These are phyloP conservation scores for Eueremaeus valkanovi DNA, from an alignment of 2,888 invertebrate genomes.

Conservation along the genomic window DNA sequence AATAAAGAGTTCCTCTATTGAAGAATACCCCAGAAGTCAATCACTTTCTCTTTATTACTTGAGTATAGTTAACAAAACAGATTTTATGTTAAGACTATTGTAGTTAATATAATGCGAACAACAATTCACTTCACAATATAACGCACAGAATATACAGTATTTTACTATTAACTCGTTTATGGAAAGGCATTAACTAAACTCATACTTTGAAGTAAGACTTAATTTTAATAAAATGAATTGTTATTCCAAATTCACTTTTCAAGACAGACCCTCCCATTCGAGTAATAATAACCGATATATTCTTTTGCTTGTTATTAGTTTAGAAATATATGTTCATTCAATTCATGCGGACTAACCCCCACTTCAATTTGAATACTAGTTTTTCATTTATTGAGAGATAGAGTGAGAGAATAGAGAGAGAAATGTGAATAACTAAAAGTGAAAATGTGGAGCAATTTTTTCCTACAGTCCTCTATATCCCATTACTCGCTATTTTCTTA, in stretches of 20 bases:
- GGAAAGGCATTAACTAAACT: conserved; percentile 7
- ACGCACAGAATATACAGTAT: too few relatives aligned
- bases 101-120: not conserved
- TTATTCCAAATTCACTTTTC: not conserved
- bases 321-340: not conserved
- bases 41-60: not conserved
- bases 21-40: not conserved
- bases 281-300: conserved; percentile 11
- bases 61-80: too few relatives aligned
- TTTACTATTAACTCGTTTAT: conserved; percentile 5
- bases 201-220: not conserved
- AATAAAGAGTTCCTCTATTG: not conserved
- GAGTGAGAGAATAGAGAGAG: not conserved
- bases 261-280: not conserved
- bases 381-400: not conserved
- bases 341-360: not conserved
- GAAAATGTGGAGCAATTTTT: conserved; percentile 12
- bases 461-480: not conserved
- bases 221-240: conserved; percentile 12
- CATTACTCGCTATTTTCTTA: not conserved
- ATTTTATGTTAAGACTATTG: too few relatives aligned
- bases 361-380: conserved; percentile 10
- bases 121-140: too few relatives aligned
- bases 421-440: not conserved
- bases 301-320: not conserved